Evolutionary conservation across 2,888 invertebrate genomes (phyloP), one percentile per base, ranked within the genome.

Genomic region (Cetonia aurata): DNA sequence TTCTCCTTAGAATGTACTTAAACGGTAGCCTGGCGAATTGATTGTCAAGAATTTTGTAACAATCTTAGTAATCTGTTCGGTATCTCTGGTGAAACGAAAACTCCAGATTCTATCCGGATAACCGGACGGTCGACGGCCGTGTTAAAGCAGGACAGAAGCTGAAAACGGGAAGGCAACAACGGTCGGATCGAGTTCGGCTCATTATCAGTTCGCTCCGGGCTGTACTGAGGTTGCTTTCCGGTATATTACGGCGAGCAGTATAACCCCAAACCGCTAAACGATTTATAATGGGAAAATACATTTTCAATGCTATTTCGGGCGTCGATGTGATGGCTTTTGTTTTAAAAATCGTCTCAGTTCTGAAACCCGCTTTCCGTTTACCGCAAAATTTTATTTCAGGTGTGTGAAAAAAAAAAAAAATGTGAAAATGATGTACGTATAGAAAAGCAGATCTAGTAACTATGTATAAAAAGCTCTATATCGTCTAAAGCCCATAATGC

Each of bases 221-320:
- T 56, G 75, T 73, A 72, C 75, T 72, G 76, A 77, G 77, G 78
- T 76, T 77, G 78, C 77, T 79, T 77, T 78, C 78, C 78, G 78
- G 77, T 79, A 75, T 79, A 79, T 79, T 80, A 79, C 79, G 75
- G 75, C 78, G 76, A 76, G 78, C 77, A 77, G 77, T 76, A 76
- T 77, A 77, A 77, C 79, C 79, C 78, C 77, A 78, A 79, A 79
- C 77, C 79, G 79, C 81, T 82, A 82, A 82, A 82, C 82, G 82
- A 80, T 82, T 82, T 81, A 80, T 82, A 82, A 82, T 82, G 80
- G 80, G 76, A 77, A 78, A 80, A 81, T 80, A 80, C 81, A 81
- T 82, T 81, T 81, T 79, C 76, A 75, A 73, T 75, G 76, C 59
- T 67, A 73, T 72, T 65, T 53, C 68, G 25, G 37, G 25, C 56